A percentile compares a stretch with the other conserved stretches of the same genome.
phyloP scores from a whole-genome alignment of 30 jellyfish, hydroid and myxozoan species.

The Nemopilema nomurai region DNA sequence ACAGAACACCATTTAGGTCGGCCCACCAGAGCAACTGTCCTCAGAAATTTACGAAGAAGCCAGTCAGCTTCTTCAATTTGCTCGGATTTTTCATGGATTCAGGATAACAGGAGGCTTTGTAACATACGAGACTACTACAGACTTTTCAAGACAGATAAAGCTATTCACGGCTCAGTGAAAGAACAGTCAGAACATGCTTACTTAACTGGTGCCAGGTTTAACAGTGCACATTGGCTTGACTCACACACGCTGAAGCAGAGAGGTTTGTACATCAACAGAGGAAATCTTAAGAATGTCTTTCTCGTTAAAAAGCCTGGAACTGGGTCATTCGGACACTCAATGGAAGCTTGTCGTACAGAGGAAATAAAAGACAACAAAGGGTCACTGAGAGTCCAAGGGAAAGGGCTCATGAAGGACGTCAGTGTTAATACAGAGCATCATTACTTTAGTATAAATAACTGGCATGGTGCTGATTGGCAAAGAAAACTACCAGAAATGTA shows the following conservation, averaged over 20 bases:
- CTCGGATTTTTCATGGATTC: slow-evolving; percentile 67
- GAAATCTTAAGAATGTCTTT: slow-evolving; percentile 47
- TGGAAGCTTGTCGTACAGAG: neutral
- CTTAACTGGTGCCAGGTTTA: slow-evolving; percentile 65
- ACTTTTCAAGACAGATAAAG: slow-evolving; percentile 11
- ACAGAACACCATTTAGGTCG: slow-evolving; percentile 52
- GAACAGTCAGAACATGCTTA: slow-evolving; percentile 54
- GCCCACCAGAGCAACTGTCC: slow-evolving; percentile 57
- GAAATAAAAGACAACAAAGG: neutral
- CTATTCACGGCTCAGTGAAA: neutral
- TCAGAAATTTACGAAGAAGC: slow-evolving; percentile 41
- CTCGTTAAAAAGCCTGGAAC: slow-evolving; percentile 30
- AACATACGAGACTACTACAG: slow-evolving; percentile 60
- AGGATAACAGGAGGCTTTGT: slow-evolving; percentile 62
- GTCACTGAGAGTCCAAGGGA: slow-evolving; percentile 25
- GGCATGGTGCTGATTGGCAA: slow-evolving; percentile 86
- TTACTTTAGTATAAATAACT: slow-evolving; percentile 27
- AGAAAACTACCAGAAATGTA: slow-evolving; percentile 34
- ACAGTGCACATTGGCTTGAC: slow-evolving; percentile 64
- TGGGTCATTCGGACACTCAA: neutral
- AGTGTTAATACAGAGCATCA: slow-evolving; percentile 52
- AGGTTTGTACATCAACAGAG: slow-evolving; percentile 50
- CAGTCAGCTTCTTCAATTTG: slow-evolving; percentile 59
- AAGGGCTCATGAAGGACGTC: slow-evolving; percentile 14
- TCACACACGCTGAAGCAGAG: slow-evolving; percentile 7